Percentiles rank a stretch among this genome's conserved stretches.
Evolutionary conservation across 2,113 vertebrate species (phyloP).

Genomic region (Lamprotornis superbus): DNA sequence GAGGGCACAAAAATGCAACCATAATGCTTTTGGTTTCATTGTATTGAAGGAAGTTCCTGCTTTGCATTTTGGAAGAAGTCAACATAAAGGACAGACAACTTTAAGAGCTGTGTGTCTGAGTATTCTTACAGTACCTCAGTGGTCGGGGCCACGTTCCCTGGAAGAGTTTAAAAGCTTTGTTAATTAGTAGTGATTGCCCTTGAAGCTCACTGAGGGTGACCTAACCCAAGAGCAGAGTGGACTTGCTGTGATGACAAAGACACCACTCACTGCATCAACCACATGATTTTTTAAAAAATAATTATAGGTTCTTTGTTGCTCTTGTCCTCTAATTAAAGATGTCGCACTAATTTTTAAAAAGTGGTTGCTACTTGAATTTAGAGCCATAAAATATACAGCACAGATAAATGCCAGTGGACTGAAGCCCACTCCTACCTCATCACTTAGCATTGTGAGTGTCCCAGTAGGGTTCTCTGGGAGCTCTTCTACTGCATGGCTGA

Average conservation of each 20-base stretch:
- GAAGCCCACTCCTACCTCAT: neutral
- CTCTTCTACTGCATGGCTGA: neutral
- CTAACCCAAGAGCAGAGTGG: neutral
- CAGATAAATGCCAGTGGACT: neutral
- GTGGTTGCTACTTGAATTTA: neutral
- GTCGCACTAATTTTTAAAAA: neutral
- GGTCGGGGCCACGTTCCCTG: neutral
- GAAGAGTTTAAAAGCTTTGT: constrained; percentile 7
- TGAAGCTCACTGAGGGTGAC: constrained; percentile 3
- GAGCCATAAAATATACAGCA: neutral
- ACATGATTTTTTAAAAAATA: neutral
- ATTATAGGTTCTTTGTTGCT: constrained; percentile 19
- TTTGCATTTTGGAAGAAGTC: neutral
- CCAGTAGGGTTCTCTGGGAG: neutral
- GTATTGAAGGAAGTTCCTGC: neutral
- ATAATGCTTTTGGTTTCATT: neutral
- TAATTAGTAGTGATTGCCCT: constrained; percentile 18
- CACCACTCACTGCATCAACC: neutral
- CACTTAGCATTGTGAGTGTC: neutral
- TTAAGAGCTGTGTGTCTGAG: neutral
- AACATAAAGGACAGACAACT: neutral
- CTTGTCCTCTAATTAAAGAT: constrained; percentile 39
- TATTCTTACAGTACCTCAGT: neutral
- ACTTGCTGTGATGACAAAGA: neutral
- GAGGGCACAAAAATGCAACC: neutral